phyloP scores from a whole-genome alignment of 2,888 invertebrate genomes.

The Phyto melanocephala region DNA sequence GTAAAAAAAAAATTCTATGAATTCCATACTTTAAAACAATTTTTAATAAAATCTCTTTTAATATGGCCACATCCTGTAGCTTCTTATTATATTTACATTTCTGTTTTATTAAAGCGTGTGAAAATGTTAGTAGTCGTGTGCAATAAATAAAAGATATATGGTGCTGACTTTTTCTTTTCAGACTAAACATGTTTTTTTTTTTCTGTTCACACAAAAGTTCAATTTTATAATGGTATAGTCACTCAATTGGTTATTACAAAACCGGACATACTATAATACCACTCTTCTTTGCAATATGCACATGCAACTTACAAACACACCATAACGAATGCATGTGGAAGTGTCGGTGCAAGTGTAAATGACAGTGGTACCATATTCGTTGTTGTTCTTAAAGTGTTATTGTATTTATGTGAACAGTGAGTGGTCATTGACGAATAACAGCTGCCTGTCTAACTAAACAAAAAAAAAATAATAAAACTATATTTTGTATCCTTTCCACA shows the following conservation, averaged over 20 bases:
- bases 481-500: conserved; percentile 28
- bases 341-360: conserved; percentile 17
- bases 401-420: neutral
- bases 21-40: too few species aligned
- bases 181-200: conserved; percentile 18
- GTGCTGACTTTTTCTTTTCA: conserved; percentile 35
- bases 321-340: neutral
- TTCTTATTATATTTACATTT: conserved; percentile 34
- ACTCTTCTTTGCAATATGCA: neutral
- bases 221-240: conserved; percentile 49
- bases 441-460: conserved; percentile 29
- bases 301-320: neutral
- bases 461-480: too few species aligned
- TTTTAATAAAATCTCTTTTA: neutral
- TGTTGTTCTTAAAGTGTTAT: too few species aligned
- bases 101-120: conserved; percentile 62
- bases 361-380: neutral
- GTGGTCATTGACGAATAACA: conserved; percentile 40
- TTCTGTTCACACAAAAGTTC: conserved; percentile 31
- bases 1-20: too few species aligned
- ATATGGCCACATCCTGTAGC: neutral
- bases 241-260: conserved; percentile 52
- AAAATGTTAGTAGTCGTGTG: conserved; percentile 48
- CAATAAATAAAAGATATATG: conserved; percentile 8
- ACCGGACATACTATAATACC: conserved; percentile 51